phyloP scores from a whole-genome alignment of 2,888 invertebrate genomes.

The Caenorhabditis becei region DNA sequence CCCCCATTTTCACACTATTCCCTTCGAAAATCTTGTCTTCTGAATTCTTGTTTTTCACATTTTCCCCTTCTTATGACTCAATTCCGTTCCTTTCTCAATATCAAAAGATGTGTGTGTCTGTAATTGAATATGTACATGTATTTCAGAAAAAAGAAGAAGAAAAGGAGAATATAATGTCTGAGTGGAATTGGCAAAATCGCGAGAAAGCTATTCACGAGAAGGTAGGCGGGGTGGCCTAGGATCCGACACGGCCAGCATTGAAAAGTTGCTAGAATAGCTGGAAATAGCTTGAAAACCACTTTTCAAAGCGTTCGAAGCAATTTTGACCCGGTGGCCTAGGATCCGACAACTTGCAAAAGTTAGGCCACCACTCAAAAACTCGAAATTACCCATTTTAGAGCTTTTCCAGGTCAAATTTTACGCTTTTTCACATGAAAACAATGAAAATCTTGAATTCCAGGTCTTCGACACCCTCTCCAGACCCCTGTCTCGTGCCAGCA shows the following conservation, averaged over 20 bases:
- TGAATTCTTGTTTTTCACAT: not conserved
- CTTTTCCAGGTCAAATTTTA: not conserved
- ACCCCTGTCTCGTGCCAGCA: constrained; percentile 66
- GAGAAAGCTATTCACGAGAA: constrained; percentile 68
- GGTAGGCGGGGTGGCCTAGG: constrained; percentile 28
- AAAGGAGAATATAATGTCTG: constrained; percentile 42
- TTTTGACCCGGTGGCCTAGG: not conserved
- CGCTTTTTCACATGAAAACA: not conserved
- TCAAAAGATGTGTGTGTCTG: not conserved
- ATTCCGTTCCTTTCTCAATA: not conserved
- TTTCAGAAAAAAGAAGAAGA: constrained; percentile 1
- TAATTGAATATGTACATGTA: constrained; percentile 8
- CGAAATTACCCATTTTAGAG: not conserved
- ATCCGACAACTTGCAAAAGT: constrained; percentile 7
- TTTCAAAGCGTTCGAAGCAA: not conserved
- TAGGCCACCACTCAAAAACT: constrained; percentile 3
- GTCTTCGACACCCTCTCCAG: constrained; percentile 68
- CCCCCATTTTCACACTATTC: not conserved
- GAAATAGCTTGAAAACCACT: not conserved
- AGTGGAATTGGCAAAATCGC: constrained; percentile 61
- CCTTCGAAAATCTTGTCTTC: not conserved
- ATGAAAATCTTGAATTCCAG: constrained; percentile 31
- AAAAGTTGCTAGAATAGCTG: not conserved
- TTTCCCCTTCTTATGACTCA: not conserved
- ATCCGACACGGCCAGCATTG: not conserved